Evolutionary conservation across 2,113 vertebrate species (phyloP).

Genomic region (Elanoides forficatus): DNA sequence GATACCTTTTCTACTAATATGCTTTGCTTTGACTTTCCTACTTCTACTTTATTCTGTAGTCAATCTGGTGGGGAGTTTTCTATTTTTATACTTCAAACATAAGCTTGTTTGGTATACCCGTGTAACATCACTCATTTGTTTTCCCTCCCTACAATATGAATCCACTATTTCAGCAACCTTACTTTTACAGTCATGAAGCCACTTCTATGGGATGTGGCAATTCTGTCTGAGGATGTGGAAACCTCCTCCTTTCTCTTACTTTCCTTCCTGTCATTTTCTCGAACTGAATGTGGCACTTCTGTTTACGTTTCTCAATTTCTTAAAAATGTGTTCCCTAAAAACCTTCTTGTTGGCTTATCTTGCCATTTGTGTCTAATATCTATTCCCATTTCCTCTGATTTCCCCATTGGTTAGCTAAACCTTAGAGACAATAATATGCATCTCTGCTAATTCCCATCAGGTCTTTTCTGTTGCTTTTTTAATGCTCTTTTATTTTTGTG

Average conservation of each 20-base stretch:
- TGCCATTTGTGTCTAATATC: background rate
- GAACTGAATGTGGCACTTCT: background rate
- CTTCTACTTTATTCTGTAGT: background rate
- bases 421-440: background rate
- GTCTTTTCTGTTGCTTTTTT: background rate
- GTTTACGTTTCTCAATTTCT: background rate
- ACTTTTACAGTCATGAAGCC: background rate
- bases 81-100: background rate
- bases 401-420: background rate
- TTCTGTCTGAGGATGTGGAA: background rate
- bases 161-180: background rate
- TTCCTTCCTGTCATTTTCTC: background rate
- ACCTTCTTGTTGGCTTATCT: background rate
- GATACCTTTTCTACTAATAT: background rate
- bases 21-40: background rate
- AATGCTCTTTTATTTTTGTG: background rate
- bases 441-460: background rate
- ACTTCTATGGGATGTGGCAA: background rate
- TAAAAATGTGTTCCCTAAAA: background rate
- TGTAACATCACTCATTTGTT: background rate
- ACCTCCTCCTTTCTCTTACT: background rate
- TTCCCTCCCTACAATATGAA: background rate
- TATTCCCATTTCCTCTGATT: background rate
- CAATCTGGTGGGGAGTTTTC: background rate
- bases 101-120: background rate